Evolutionary conservation across 2,888 invertebrate genomes (phyloP).

Genomic region (Dolomedes plantarius): DNA sequence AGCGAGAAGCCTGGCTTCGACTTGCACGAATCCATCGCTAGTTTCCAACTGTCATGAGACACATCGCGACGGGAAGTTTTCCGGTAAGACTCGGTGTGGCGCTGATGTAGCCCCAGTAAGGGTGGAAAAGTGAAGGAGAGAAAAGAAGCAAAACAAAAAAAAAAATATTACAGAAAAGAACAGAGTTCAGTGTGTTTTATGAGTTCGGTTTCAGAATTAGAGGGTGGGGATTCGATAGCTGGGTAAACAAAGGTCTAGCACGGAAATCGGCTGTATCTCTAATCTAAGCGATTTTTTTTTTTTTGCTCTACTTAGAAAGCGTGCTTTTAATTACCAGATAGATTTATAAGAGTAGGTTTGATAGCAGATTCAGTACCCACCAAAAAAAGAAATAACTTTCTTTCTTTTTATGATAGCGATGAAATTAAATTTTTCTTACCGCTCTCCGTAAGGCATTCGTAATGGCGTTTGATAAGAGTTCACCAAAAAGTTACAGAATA

Average conservation of each 20-base stretch:
- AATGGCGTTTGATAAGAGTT: too few relatives aligned
- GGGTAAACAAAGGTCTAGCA: not conserved
- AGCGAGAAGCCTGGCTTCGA: conserved; percentile 35
- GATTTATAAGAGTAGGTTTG: too few relatives aligned
- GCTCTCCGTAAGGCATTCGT: too few relatives aligned
- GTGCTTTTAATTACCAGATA: too few relatives aligned
- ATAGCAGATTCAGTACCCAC: too few relatives aligned
- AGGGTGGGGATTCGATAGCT: not conserved
- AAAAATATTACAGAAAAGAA: not conserved
- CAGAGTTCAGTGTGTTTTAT: not conserved
- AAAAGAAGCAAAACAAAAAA: not conserved
- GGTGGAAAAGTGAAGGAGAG: not conserved
- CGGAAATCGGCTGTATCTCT: not conserved
- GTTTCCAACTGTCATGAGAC: not conserved
- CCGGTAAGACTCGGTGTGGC: not conserved
- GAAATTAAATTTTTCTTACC: too few relatives aligned
- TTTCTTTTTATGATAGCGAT: too few relatives aligned
- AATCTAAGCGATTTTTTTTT: not conserved
- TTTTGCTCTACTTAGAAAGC: too few relatives aligned
- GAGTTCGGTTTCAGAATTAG: not conserved
- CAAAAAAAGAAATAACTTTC: too few relatives aligned
- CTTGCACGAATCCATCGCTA: conserved; percentile 48
- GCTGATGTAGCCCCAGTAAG: not conserved
- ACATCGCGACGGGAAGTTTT: not conserved
- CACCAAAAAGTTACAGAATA: too few relatives aligned